Evolutionary conservation across 2,113 vertebrate genomes (phyloP).

Genomic region (Papio anubis): DNA sequence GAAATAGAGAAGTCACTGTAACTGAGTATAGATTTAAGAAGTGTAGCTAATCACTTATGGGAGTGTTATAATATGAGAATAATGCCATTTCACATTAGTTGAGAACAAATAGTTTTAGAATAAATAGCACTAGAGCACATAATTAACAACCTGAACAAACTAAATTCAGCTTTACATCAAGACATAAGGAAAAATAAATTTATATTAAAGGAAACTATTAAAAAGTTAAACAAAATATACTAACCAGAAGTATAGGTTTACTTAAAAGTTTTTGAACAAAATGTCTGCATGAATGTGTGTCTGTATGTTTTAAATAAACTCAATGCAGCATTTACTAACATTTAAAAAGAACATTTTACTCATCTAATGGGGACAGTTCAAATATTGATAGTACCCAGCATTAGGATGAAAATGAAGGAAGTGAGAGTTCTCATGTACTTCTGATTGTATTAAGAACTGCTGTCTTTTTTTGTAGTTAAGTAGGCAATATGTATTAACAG

Average conservation of each 20-base stretch:
- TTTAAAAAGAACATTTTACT: not conserved
- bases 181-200: not conserved
- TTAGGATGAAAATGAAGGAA: not conserved
- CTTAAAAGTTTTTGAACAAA: not conserved
- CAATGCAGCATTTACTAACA: not conserved
- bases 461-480: not conserved
- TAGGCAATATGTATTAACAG: not conserved
- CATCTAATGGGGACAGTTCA: not conserved
- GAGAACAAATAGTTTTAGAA: not conserved
- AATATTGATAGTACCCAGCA: not conserved
- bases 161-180: not conserved
- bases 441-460: not conserved
- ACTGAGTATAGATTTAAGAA: not conserved
- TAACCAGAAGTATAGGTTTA: not conserved
- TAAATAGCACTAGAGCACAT: not conserved
- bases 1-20: not conserved
- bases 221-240: not conserved
- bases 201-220: not conserved
- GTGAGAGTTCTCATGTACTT: not conserved
- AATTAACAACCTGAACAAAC: not conserved
- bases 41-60: not conserved
- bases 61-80: not conserved
- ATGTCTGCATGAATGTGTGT: no score
- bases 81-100: not conserved
- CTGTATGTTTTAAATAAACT: not conserved